Evolutionary conservation across 2,888 invertebrate species (phyloP).

Genomic region (Cephonodes hylas): DNA sequence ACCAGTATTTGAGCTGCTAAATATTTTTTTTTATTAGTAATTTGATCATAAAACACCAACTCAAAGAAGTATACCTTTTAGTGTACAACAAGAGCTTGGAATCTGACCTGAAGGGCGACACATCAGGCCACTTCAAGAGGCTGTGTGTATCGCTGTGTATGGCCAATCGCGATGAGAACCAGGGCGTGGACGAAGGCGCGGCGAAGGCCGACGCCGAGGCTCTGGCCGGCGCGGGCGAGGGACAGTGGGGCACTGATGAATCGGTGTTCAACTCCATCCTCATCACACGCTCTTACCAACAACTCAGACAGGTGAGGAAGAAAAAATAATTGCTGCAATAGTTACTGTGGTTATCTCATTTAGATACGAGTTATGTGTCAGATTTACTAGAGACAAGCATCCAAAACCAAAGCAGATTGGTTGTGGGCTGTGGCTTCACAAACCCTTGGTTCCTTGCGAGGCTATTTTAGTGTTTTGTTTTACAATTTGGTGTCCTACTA

Average conservation of each 20-base stretch:
- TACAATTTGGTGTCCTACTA: too few relatives aligned
- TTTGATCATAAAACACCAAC: neutral
- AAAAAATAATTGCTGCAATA: too few relatives aligned
- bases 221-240: slow-evolving; percentile 88
- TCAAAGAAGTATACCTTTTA: slow-evolving; percentile 39
- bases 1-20: too few relatives aligned
- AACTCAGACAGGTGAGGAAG: slow-evolving; percentile 86
- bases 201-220: slow-evolving; percentile 92
- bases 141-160: slow-evolving; percentile 92
- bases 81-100: slow-evolving; percentile 92
- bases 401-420: too few relatives aligned
- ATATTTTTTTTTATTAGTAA: too few relatives aligned
- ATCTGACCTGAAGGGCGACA: slow-evolving; percentile 93
- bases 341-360: too few relatives aligned
- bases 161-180: slow-evolving; percentile 95
- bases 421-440: too few relatives aligned
- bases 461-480: too few relatives aligned
- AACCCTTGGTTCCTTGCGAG: too few relatives aligned
- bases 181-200: slow-evolving; percentile 89
- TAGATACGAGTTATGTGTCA: too few relatives aligned
- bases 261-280: slow-evolving; percentile 92
- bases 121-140: slow-evolving; percentile 97
- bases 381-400: too few relatives aligned
- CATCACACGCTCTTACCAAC: slow-evolving; percentile 93
- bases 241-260: slow-evolving; percentile 95